phyloP scores from a whole-genome alignment of 1,140 invertebrate species.

The Lethocerus indicus region DNA sequence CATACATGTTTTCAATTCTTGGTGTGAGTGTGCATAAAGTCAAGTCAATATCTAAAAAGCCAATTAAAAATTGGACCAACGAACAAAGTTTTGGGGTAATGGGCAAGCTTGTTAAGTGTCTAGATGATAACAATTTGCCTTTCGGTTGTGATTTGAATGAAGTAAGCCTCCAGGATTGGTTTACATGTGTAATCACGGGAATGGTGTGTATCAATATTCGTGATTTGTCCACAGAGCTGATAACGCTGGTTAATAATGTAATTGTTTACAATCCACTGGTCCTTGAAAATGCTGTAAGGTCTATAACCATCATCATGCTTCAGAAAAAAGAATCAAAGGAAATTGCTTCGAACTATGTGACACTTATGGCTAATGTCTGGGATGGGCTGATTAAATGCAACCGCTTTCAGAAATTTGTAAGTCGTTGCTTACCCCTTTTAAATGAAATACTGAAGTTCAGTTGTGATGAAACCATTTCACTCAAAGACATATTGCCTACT shows the following conservation, averaged over 20 bases:
- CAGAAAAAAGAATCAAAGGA: not conserved
- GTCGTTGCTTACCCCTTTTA: constrained; percentile 2
- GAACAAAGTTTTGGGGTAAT: constrained; percentile 8
- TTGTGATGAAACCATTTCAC: not conserved
- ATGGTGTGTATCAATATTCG: constrained; percentile 8
- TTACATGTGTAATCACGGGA: constrained; percentile 9
- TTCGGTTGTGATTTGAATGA: constrained; percentile 6
- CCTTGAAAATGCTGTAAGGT: constrained; percentile 6
- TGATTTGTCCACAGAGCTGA: constrained; percentile 1
- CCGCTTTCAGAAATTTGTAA: constrained; percentile 9
- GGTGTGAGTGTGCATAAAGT: constrained; percentile 10
- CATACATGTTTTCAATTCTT: not conserved
- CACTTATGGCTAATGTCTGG: constrained; percentile 2
- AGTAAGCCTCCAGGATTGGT: constrained; percentile 7
- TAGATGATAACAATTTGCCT: constrained; percentile 7
- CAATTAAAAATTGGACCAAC: constrained; percentile 9
- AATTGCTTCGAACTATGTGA: not conserved
- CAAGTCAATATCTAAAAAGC: constrained; percentile 7
- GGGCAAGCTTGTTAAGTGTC: not conserved
- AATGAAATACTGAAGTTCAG: constrained; percentile 1
- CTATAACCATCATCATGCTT: constrained; percentile 6
- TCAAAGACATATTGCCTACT: constrained; percentile 10
- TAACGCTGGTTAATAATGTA: constrained; percentile 7
- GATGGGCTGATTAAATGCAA: constrained; percentile 3
- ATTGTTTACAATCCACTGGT: constrained; percentile 11